Base-by-base conservation (phyloP, 2,113 vertebrate species). In the Clarias gariepinus region DNA sequence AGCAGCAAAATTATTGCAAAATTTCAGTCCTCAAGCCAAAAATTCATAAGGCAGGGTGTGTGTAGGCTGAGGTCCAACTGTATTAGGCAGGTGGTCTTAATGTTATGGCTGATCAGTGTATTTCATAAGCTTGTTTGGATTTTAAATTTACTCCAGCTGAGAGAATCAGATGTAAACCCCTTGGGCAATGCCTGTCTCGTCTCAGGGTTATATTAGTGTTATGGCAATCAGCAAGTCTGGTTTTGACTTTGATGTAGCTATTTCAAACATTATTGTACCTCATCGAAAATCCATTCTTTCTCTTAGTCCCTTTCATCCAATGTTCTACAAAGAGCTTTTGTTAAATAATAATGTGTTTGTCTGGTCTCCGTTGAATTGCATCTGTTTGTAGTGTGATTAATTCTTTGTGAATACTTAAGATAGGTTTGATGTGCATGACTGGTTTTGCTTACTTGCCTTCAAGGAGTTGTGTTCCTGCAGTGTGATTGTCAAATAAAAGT, bases 181-280 rank as follows among this genome's bases (percentile, higher is more conserved):
- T 76, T 28, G 66, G 68, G 81, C 84, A 68, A 63, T 36, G 74
- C 13, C 73, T 76, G 77, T 47, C 84, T 86, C 36, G 11, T 36
- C 77, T 90, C 84, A 76, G 85, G 77, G 85, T 90, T 88, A 83
- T 86, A 63, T 85, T 88, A 85, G 79, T 82, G 83, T 87, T 86
- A 88, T 53, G 30, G 81, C 81, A 86, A 88, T 88, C 81, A 15
- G 77, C 57, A 76, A 86, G 81, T 73, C 89, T 81, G 47, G 64
- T 47, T 58, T 84, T 36, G 63, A 47, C 85, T 88, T 90, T 88
- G 89, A 88, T 90, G 89, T 86, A 78, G 85, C 80, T 69, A 30
- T 90, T 78, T 86, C 30, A 73, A 88, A 86, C 77, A 63, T 81
- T 86, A 84, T 83, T 86, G 57, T 76, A 76, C 84, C 68, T 86